A percentile compares a stretch with the other conserved stretches of the same genome.
phyloP scores from a whole-genome alignment of 2,888 invertebrate species.

The Drosophila cracens region DNA sequence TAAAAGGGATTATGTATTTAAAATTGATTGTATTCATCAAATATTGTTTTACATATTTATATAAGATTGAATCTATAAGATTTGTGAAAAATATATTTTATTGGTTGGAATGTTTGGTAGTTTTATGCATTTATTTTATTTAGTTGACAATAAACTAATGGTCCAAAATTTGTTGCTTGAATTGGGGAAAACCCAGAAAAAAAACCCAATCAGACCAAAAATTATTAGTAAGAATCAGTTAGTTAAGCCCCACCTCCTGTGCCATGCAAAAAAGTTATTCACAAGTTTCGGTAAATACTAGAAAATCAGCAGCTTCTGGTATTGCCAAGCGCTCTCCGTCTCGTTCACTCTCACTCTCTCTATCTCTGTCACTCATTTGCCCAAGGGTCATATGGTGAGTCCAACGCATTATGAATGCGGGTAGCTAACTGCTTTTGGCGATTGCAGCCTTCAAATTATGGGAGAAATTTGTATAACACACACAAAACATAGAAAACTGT shows the following conservation, averaged over 20 bases:
- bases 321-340: conserved; percentile 33
- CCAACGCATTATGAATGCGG: conserved; percentile 50
- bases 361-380: background rate
- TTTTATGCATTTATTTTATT: background rate
- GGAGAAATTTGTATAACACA: conserved; percentile 53
- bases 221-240: too few relatives aligned
- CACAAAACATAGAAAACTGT: background rate
- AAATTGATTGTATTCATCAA: background rate
- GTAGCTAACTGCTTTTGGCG: conserved; percentile 37
- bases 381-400: conserved; percentile 31
- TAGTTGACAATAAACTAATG: too few relatives aligned
- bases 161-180: too few relatives aligned
- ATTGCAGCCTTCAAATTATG: conserved; percentile 52
- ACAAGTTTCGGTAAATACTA: too few relatives aligned
- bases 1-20: background rate
- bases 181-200: too few relatives aligned
- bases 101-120: background rate
- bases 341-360: background rate
- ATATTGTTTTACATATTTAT: background rate
- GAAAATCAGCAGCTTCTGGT: conserved; percentile 27
- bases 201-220: too few relatives aligned
- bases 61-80: background rate
- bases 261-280: too few relatives aligned
- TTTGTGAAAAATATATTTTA: background rate
- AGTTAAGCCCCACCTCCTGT: too few relatives aligned